Evolutionary conservation across 1,140 invertebrate genomes (phyloP), one percentile per base, ranked within the genome.

Genomic region (Drosophila varians): DNA sequence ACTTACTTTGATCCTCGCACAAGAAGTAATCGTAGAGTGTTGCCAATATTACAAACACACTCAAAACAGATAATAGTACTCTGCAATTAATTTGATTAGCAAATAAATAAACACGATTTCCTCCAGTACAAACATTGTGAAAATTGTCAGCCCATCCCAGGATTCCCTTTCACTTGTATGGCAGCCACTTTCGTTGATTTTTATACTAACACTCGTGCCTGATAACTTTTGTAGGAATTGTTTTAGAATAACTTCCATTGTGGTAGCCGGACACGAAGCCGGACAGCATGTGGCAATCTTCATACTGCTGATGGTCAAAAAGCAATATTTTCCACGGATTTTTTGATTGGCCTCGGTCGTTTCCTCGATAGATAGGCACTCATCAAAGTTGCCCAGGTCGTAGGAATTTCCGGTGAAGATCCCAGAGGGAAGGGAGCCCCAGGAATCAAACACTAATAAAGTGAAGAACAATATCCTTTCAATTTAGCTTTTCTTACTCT

Each of bases 81-180:
- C 77, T 80, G 43, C 2, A 57, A 46, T 14, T 0, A 2, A 16
- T 1, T 8, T 4, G 3, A 34, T 11, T 2, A 45, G 1, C 2
- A n/a, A n/a, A n/a, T n/a, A n/a, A n/a, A n/a, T n/a, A n/a, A n/a
- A n/a, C n/a, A n/a, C n/a, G n/a, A n/a, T n/a, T n/a, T n/a, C n/a
- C n/a, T n/a, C n/a, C n/a, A n/a, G n/a, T n/a, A n/a, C 77, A 52
- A 38, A 80, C 73, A 83, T 77, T 31, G 77, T 82, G 18, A 69
- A 64, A 23, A 78, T 84, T 3, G 74, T 47, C 3, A 83, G 42
- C 6, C 43, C 48, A 52, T 71, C 47, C 62, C 46, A 66, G 5
- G 62, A 21, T 0, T 34, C 16, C 5, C 8, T 4, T 1, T 36
- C 38, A 53, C 21, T 53, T 12, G 62, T 66, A 19, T 66, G 62